Base-by-base conservation (phyloP, 2,888 invertebrate species). In the Drosophila monieri region DNA sequence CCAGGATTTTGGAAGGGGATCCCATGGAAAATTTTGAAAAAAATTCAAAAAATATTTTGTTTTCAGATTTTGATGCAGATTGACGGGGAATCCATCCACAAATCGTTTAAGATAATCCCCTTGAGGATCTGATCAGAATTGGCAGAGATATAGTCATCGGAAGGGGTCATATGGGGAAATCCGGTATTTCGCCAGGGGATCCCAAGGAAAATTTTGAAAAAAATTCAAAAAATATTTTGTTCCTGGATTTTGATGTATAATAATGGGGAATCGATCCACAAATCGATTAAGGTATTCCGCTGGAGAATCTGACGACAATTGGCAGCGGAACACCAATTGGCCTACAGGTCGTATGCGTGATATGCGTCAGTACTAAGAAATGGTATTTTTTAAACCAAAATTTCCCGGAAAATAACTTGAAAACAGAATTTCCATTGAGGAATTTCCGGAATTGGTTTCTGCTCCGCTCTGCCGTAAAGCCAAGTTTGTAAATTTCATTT, bases 341-440 rank as follows among this genome's bases (percentile, higher is more conserved):
- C 10, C 37, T 14, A 37, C 37, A 37, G n/a, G 37, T n/a, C 37
- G 37, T 37, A 37, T 37, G 37, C n/a, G n/a, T 14, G 37, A 37
- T 37, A 14, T 37, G 4, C 6, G 14, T 32, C 32, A 12, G 2
- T 37, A 8, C 6, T 4, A 37, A 27, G 5, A 12, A 32, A 3
- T 3, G 6, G 6, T n/a, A n/a, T 14, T n/a, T 5, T 14, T 14
- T 1, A n/a, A 35, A 6, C 3, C 0, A n/a, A n/a, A n/a, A 35
- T 35, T n/a, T 6, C 35, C 5, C 6, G 6, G 0, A 2, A 27
- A 27, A 27, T 27, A 35, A 6, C 6, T 5, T 12, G n/a, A 35
- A 5, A n/a, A 35, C 6, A 14, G n/a, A 35, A 35, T 35, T 35
- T 35, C 14, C 35, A n/a, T 14, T 35, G 6, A 6, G n/a, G 32